Evolutionary conservation across 2,113 vertebrate species (phyloP), one percentile per base, ranked within the genome.

Genomic region (Proteles cristata): DNA sequence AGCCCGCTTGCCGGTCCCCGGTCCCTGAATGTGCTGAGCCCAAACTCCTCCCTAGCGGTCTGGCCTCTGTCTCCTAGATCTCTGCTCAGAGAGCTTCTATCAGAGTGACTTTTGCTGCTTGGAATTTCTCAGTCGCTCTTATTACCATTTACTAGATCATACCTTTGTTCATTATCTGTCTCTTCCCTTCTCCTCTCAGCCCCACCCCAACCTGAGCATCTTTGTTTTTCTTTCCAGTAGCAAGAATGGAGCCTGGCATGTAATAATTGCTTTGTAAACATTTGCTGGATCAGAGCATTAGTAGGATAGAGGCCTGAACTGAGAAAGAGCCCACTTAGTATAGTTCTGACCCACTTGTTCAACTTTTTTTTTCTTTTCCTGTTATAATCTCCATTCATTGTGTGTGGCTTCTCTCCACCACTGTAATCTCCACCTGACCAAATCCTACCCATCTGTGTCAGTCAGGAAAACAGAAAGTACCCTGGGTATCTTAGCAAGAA

Each of bases 401-500:
- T 55, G 33, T 84, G 8, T 35, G 45, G 43, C n/a, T 65, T 89
- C 65, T 80, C 31, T 89, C 88, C n/a, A 43, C 16, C 0, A 0
- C 53, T 21, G 50, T 55, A n/a, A 19, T 81, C 39, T 96, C 63
- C n/a, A 79, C 16, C 33, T 84, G 93, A 63, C 50, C 14, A 82
- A 86, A 45, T 61, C 33, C 31, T 53, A 9, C 65, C 81, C 48
- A 17, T 80, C 55, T 85, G 19, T 79, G 66, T 83, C 12, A 68
- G 17, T 50, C n/a, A 69, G 85, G 79, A 81, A 80, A 86, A 85
- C 45, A 77, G 68, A 84, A 92, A 85, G 35, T 10, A n/a, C 65
- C 39, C 39, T 61, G 90, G 14, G 15, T 66, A 74, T 90, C 90
- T 85, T 89, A 28, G 73, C 71, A 86, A 95, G 86, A 93, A 50